These are phyloP conservation scores for Drosophila kambysellisi DNA, from an alignment of 2,888 invertebrate genomes.

Conservation along the genomic window DNA sequence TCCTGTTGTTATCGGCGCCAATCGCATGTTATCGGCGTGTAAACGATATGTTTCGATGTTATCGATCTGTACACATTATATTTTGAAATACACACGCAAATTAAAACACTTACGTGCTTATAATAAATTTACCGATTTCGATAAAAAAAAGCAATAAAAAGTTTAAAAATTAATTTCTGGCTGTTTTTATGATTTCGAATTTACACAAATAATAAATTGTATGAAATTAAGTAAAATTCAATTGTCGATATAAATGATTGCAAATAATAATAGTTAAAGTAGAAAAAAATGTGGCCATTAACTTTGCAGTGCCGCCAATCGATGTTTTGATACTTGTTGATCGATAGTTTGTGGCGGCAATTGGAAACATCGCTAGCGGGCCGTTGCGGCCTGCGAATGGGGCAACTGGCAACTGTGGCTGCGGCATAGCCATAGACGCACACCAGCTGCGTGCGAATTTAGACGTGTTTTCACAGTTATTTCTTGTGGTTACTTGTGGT, in stretches of 20 bases:
- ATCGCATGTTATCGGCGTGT: neutral
- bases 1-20: neutral
- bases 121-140: neutral
- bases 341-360: conserved; percentile 36
- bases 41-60: conserved; percentile 19
- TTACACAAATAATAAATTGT: neutral
- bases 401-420: conserved; percentile 36
- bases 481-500: neutral
- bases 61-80: conserved; percentile 30
- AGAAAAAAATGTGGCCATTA: neutral
- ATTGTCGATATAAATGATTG: neutral
- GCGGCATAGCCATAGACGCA: conserved; percentile 58
- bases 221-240: neutral
- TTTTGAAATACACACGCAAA: neutral
- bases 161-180: neutral
- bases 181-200: neutral
- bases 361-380: conserved; percentile 30
- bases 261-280: neutral
- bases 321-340: neutral
- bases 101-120: neutral
- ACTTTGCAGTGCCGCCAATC: conserved; percentile 1
- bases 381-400: conserved; percentile 34
- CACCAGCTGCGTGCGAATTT: conserved; percentile 70
- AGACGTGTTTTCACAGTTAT: conserved; percentile 56
- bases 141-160: neutral